Evolutionary conservation across 2,113 vertebrate species (phyloP).

Genomic region (Hyperopisus bebe): DNA sequence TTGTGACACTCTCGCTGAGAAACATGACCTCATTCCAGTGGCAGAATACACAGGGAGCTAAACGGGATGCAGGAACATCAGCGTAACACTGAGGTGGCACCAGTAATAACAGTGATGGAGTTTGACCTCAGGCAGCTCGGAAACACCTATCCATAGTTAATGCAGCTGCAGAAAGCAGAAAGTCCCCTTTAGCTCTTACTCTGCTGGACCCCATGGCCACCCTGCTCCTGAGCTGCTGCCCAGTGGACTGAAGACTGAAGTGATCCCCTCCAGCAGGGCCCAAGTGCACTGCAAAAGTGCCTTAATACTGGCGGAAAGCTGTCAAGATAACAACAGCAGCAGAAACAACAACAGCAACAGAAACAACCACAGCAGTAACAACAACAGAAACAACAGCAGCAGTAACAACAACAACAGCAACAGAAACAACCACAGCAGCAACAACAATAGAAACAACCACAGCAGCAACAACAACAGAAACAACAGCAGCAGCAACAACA

Average conservation of each 20-base stretch:
- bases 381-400: too few relatives aligned
- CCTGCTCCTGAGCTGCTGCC: neutral
- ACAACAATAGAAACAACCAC: too few relatives aligned
- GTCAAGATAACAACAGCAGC: neutral
- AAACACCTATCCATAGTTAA: neutral
- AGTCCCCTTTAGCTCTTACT: neutral
- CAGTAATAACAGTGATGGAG: neutral
- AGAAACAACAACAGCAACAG: too few relatives aligned
- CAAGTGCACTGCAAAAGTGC: neutral
- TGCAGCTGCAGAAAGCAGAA: neutral
- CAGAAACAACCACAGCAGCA: too few relatives aligned
- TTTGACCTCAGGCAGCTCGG: neutral
- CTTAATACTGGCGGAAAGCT: neutral
- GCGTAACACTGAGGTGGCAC: neutral
- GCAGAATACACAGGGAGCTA: neutral
- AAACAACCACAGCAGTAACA: neutral
- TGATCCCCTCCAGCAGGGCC: neutral
- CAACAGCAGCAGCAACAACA: too few relatives aligned
- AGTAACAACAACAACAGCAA: too few relatives aligned
- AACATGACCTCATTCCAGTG: neutral
- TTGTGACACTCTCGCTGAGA: neutral
- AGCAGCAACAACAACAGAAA: too few relatives aligned
- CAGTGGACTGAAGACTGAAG: neutral
- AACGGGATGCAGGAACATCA: neutral
- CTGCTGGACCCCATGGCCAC: neutral